A percentile compares a stretch with the other conserved stretches of the same genome.
Evolutionary conservation across 2,113 vertebrate genomes (phyloP).

Genomic region (Crocuta crocuta): DNA sequence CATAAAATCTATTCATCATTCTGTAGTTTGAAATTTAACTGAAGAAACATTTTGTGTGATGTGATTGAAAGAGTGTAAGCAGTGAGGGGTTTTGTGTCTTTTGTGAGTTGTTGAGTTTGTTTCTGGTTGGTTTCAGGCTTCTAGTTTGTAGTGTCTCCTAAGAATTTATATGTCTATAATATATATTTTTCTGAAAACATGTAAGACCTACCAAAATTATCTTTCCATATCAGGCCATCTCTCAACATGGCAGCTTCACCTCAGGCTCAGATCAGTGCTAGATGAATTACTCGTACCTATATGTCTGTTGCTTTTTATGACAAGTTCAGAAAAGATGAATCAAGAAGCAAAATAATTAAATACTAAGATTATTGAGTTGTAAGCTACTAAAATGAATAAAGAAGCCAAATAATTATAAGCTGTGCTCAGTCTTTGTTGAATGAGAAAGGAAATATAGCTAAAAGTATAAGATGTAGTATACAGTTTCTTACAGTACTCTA

Average conservation of each 20-base stretch:
- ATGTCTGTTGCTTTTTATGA: constrained; percentile 28
- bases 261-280: background rate
- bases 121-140: constrained; percentile 13
- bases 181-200: constrained; percentile 21
- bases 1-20: background rate
- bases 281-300: background rate
- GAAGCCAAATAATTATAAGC: background rate
- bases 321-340: constrained; percentile 49
- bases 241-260: background rate
- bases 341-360: constrained; percentile 11
- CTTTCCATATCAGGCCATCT: constrained; percentile 38
- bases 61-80: background rate
- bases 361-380: constrained; percentile 12
- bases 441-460: constrained; percentile 12
- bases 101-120: background rate
- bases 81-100: background rate
- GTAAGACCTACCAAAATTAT: background rate
- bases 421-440: background rate
- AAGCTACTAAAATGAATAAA: constrained; percentile 37
- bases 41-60: constrained; percentile 30
- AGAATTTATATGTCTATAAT: background rate
- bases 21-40: background rate
- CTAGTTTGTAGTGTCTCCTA: background rate
- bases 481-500: background rate
- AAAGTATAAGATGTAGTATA: background rate